phyloP scores from a whole-genome alignment of 2,888 invertebrate species.

The Hirtodrosophila confusa region DNA sequence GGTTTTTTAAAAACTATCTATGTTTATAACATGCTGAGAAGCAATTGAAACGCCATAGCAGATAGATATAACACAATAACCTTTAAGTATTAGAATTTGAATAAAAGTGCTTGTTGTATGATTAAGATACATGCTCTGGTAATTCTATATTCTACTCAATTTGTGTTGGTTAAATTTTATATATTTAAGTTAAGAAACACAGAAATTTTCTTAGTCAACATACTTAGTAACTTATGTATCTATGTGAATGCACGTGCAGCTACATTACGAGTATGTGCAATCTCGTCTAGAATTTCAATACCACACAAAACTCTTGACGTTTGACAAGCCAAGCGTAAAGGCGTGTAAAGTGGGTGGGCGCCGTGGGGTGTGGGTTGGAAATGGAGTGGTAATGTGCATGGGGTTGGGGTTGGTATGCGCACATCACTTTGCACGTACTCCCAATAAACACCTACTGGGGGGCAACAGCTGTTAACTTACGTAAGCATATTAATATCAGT shows the following conservation, averaged over 20 bases:
- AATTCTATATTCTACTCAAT: no score
- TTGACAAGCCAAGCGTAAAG: conserved; percentile 52
- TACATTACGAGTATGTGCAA: conserved; percentile 15
- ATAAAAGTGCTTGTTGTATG: no score
- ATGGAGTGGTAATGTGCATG: conserved; percentile 9
- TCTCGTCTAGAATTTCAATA: conserved; percentile 69
- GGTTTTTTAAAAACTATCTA: no score
- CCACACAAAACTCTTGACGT: conserved; percentile 64
- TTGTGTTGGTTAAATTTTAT: not conserved
- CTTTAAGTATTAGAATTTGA: no score
- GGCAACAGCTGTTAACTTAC: conserved; percentile 22
- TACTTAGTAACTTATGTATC: conserved; percentile 1
- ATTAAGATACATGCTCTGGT: no score
- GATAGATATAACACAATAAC: no score
- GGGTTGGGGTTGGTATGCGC: conserved; percentile 5
- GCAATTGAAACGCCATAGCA: no score
- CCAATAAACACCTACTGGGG: no score
- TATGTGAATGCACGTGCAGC: conserved; percentile 22
- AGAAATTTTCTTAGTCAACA: not conserved
- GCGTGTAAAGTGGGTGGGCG: conserved; percentile 32
- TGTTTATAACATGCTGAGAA: no score
- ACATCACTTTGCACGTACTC: conserved; percentile 21
- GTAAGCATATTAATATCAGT: conserved; percentile 45
- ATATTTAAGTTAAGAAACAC: not conserved
- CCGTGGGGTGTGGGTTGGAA: not conserved